Evolutionary conservation across 2,113 vertebrate genomes (phyloP), one percentile per base, ranked within the genome.

Genomic region (Sterna hirundo): DNA sequence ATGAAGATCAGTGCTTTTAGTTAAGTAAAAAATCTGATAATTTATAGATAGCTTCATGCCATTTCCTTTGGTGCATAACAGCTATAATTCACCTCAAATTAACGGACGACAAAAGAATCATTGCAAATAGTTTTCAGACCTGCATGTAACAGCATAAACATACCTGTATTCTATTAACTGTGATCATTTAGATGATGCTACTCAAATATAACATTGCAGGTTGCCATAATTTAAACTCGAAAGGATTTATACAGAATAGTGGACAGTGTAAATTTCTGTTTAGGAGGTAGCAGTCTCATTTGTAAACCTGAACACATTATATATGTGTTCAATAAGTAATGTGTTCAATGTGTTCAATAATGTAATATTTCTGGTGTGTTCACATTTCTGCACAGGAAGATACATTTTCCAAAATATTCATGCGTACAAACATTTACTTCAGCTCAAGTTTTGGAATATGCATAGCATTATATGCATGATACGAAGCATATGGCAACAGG

Each of bases 271-370:
- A 44, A 22, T 75, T 70, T 85, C 22, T 79, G 10, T 66, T 69
- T 51, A 69, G 44, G n/a, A 42, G 11, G 7, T 2, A 72, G 29
- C 6, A 57, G 34, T 42, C 11, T 62, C 26, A 26, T 58, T 79
- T 76, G 4, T 19, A 6, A 75, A 14, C 1, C 2, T 12, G 15
- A 70, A 61, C 6, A 34, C 1, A 5, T 8, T 12, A n/a, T 13
- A 58, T 29, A 27, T 4, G 34, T n/a, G n/a, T n/a, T n/a, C n/a
- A n/a, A n/a, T n/a, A n/a, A n/a, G n/a, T n/a, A n/a, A n/a, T n/a
- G n/a, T n/a, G n/a, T n/a, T n/a, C n/a, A n/a, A n/a, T n/a, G n/a
- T n/a, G n/a, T n/a, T 6, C 26, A 49, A 23, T n/a, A 71, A 32
- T 19, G 11, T 21, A 61, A 40, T 34, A 66, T 70, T 90, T 40